A percentile compares a stretch with the other conserved stretches of the same genome.
Conservation (phyloP, 2,888 invertebrate species). For the Theodoxus fluviatilis region DNA sequence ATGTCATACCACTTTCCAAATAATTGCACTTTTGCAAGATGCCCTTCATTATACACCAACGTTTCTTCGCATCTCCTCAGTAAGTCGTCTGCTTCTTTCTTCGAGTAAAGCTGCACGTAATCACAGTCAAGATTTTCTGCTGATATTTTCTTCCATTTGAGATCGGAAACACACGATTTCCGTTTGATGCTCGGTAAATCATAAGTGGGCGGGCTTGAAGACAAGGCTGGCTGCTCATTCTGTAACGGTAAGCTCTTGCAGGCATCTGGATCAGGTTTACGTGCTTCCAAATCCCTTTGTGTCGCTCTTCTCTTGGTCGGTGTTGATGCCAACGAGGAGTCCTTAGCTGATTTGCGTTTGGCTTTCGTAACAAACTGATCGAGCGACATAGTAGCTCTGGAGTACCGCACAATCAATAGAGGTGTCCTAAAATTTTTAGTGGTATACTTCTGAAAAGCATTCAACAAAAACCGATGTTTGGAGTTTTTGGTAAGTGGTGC, state of each 20-base stretch:
- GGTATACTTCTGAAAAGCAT: too few species aligned
- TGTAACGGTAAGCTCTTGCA: too few species aligned
- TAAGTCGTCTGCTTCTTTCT: conserved; percentile 67
- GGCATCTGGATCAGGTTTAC: too few species aligned
- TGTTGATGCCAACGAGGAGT: background rate
- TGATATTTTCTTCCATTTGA: conserved; percentile 37
- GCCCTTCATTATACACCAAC: conserved; percentile 74
- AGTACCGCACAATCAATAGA: background rate
- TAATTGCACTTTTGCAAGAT: conserved; percentile 72
- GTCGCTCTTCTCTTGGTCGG: background rate
- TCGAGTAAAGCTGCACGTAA: conserved; percentile 69
- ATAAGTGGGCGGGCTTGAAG: too few species aligned
- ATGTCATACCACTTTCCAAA: conserved; percentile 75
- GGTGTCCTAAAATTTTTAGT: too few species aligned
- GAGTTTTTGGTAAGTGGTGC: background rate
- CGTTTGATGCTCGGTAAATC: too few species aligned
- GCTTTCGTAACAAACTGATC: conserved; percentile 23
- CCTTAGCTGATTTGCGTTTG: conserved; percentile 2
- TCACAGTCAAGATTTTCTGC: conserved; percentile 71
- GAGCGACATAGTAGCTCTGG: conserved; percentile 8
- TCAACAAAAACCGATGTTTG: background rate
- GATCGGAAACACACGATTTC: too few species aligned
- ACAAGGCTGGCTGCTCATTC: too few species aligned
- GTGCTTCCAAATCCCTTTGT: background rate
- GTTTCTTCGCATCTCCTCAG: conserved; percentile 69